These are phyloP conservation scores for Gambusia yucatana DNA, from an alignment of 2,797 vertebrate species.

Conservation along the genomic window DNA sequence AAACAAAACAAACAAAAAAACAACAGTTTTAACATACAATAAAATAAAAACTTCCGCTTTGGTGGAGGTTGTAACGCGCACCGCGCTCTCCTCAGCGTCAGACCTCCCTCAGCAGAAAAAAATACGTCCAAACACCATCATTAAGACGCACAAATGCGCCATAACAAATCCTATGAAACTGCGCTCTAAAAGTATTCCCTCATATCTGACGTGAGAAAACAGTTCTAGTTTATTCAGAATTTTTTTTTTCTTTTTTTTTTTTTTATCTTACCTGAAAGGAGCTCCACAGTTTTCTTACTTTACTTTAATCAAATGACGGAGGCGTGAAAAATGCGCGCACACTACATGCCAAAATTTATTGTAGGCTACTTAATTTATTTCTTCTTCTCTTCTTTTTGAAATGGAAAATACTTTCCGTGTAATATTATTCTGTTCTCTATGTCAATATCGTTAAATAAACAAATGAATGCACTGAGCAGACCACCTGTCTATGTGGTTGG, in stretches of 20 bases:
- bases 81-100: conserved; percentile 13
- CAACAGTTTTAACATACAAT: background rate
- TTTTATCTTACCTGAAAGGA: conserved; percentile 69
- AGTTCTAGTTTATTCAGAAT: background rate
- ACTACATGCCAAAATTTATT: background rate
- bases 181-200: background rate
- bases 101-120: background rate
- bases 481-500: conserved; percentile 51
- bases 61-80: background rate
- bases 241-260: too few relatives aligned
- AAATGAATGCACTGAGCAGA: background rate
- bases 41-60: background rate
- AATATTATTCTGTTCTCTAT: background rate
- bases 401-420: background rate
- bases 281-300: conserved; percentile 34
- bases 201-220: background rate
- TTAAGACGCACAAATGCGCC: background rate
- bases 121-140: background rate
- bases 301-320: conserved; percentile 26
- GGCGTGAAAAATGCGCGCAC: conserved; percentile 3
- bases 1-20: fast-evolving
- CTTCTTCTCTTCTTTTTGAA: background rate
- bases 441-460: background rate
- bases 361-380: background rate
- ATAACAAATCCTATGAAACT: background rate